Evolutionary conservation across 2,888 invertebrate species (phyloP), one percentile per base, ranked within the genome.

Genomic region (Amphiduros pacificus): DNA sequence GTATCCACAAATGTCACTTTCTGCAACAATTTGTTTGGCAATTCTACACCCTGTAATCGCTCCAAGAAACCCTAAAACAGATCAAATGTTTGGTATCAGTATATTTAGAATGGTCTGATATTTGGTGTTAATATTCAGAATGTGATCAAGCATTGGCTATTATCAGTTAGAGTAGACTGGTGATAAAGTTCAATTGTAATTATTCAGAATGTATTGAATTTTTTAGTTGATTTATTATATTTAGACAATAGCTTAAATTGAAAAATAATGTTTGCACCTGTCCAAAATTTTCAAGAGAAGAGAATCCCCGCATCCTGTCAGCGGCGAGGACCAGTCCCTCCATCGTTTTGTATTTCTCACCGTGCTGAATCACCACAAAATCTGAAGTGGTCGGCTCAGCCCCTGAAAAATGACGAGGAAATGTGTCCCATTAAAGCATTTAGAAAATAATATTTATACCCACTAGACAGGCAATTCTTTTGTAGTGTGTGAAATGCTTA

Each of bases 291-390:
- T 95, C 95, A 58, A 96, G 86, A 3, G 94, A 93, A 1, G 93
- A 90, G 84, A 95, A 95, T 26, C 93, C 92, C 88, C 92, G 93
- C 24, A 44, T 64, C 27, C 59, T 60, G 79, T 95, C 94, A 26
- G 94, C 93, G n/a, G 94, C 93, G 70, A 96, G 84, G 82, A 95
- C 94, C 22, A 94, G 93, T 26, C 95, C 95, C 77, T 94, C 94
- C 57, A 94, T 84, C 55, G 92, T 88, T 84, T 92, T 90, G 31
- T 92, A 90, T 73, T 90, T 89, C 70, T 92, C 89, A 58, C 94
- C 94, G 82, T 92, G 87, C 89, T 91, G 93, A 71, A 95, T 84
- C 67, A 96, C 73, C 3, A 77, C 77, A 67, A 82, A 82, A 60
- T 77, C 76, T 28, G 72, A 71, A 29, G 79, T 80, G 5, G 79